Evolutionary conservation across 2,888 invertebrate species (phyloP).

Genomic region (Aspidiotus rigidus): DNA sequence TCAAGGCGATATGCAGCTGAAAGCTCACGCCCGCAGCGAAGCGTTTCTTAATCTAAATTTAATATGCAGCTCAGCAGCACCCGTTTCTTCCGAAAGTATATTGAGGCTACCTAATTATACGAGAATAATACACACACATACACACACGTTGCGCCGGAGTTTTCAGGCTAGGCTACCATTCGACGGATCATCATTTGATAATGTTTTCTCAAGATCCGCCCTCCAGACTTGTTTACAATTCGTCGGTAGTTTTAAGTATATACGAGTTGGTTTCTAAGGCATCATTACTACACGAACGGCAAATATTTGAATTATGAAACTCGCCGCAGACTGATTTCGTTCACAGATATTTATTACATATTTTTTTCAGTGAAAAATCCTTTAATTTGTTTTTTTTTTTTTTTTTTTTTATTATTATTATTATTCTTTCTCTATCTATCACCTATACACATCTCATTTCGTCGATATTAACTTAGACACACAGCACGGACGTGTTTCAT

Average conservation of each 20-base stretch:
- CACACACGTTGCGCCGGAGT: too few species aligned
- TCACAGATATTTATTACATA: background rate
- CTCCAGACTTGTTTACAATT: slow-evolving; percentile 11
- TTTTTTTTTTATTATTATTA: too few species aligned
- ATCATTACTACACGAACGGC: slow-evolving; percentile 28
- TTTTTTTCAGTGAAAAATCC: slow-evolving; percentile 11
- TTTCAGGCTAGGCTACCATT: too few species aligned
- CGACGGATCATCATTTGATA: too few species aligned
- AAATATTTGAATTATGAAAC: slow-evolving; percentile 31
- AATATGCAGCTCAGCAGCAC: too few species aligned
- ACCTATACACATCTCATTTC: background rate
- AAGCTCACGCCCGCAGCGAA: too few species aligned
- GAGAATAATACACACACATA: too few species aligned
- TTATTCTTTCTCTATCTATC: background rate
- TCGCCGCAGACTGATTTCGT: slow-evolving; percentile 18
- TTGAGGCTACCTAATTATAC: too few species aligned
- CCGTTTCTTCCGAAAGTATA: too few species aligned
- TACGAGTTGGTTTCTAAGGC: slow-evolving; percentile 13
- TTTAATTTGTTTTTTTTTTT: slow-evolving; percentile 20
- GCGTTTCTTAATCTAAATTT: too few species aligned
- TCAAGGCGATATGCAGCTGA: too few species aligned
- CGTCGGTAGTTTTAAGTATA: too few species aligned
- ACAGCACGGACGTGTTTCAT: background rate
- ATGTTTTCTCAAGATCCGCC: slow-evolving; percentile 11
- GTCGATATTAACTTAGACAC: background rate